Base-by-base conservation (phyloP, 1,140 invertebrate species). In the Drosophila kohkoa region DNA sequence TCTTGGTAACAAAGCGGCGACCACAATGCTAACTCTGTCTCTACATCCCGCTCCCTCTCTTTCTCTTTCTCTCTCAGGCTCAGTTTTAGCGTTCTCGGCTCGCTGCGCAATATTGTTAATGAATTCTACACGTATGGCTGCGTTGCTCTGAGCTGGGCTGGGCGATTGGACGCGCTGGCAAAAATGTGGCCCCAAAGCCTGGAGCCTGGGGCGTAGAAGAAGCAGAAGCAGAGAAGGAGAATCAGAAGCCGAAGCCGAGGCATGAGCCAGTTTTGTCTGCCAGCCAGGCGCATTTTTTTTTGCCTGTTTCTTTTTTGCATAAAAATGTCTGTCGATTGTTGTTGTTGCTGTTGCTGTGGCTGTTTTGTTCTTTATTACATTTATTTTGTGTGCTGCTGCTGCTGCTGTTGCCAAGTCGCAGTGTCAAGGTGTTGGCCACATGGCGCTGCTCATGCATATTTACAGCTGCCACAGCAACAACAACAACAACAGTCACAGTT, bases 371-470 rank as follows among this genome's bases (percentile, higher is more conserved):
- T 60, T 73, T 62, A 54, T 62, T 66, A 49, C 51, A 45, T 76
- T 70, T 66, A 54, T 48, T 48, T 73, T 68, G 57, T 58, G 70
- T 66, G 63, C 63, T 41, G 65, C 82, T 66, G 63, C 63, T 41
- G 65, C 82, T 62, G 63, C 63, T 41, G 65, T 87, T 82, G 82
- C 79, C 76, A 87, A 79, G 71, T 76, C 76, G 71, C 67, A 64
- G 58, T 79, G 79, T 77, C 79, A 88, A 87, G 82, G 83, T 87
- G 82, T 88, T 82, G 83, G 79, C 79, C 69, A 82, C 72, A 81
- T 76, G 81, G 81, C 75, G 72, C 64, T 71, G 69, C 43, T 49
- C 60, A 74, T 74, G 55, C 77, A 72, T 72, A 63, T 81, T 80
- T 78, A 79, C 81, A 58, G 80, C 75, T 79, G 65, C 68, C 63